phyloP scores from a whole-genome alignment of 1,140 invertebrate species.

The Temnothorax nylanderi region DNA sequence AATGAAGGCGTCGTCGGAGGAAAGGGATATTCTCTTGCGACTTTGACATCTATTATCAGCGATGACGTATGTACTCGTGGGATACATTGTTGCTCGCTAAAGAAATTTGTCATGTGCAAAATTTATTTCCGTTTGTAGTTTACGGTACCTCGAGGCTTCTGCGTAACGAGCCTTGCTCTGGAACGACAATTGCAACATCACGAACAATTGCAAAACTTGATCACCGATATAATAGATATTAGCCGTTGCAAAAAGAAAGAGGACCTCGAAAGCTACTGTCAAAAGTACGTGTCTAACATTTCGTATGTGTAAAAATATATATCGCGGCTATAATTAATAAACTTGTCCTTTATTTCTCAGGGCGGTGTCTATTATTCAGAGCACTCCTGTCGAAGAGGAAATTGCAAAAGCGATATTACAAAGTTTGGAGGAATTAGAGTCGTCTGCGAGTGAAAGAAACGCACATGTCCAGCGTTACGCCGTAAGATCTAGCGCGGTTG shows the following conservation, averaged over 20 bases:
- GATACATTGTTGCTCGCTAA: not conserved
- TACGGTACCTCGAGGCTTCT: constrained; percentile 87
- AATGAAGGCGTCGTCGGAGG: constrained; percentile 88
- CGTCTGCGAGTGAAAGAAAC: constrained; percentile 64
- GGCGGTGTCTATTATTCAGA: constrained; percentile 68
- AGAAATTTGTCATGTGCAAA: not conserved
- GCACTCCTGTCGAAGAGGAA: constrained; percentile 65
- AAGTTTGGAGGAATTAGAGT: constrained; percentile 80
- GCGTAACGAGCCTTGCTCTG: constrained; percentile 87
- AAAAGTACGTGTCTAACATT: constrained; percentile 53
- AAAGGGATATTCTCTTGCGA: constrained; percentile 90
- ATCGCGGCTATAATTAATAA: not conserved
- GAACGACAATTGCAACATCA: constrained; percentile 84
- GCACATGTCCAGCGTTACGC: constrained; percentile 78
- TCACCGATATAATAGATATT: constrained; percentile 63
- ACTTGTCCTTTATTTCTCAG: constrained; percentile 65
- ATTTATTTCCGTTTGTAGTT: constrained; percentile 74
- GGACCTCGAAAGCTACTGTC: constrained; percentile 53
- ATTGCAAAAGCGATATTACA: constrained; percentile 79
- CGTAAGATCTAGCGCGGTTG: constrained; percentile 88
- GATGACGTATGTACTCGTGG: constrained; percentile 79
- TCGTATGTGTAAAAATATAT: not conserved
- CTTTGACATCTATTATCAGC: constrained; percentile 85
- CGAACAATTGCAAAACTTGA: constrained; percentile 72
- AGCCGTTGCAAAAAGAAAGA: constrained; percentile 45